These are phyloP conservation scores for Amphiprion ocellaris DNA, from an alignment of 2,113 vertebrate species.

Conservation along the genomic window DNA sequence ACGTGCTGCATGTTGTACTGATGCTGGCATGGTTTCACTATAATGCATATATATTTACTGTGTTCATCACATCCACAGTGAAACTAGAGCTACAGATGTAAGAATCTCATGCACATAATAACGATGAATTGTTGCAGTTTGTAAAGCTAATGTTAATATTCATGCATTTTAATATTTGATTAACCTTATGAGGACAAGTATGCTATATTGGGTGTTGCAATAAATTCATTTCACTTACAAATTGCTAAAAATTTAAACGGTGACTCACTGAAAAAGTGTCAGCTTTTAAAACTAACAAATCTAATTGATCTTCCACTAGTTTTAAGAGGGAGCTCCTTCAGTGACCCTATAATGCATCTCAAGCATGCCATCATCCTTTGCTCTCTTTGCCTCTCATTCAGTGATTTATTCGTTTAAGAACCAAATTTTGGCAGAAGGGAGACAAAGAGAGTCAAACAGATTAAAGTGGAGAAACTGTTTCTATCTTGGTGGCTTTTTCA, in stretches of 20 bases:
- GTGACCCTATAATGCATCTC: background rate
- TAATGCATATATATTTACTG: constrained; percentile 1
- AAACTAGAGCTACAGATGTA: background rate
- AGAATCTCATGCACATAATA: background rate
- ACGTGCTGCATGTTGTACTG: constrained; percentile 48
- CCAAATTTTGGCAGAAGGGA: background rate
- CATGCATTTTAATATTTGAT: constrained; percentile 10
- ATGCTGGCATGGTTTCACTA: constrained; percentile 18
- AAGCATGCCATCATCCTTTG: background rate
- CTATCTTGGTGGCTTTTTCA: background rate
- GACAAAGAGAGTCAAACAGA: constrained; percentile 16
- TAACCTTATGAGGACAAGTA: background rate
- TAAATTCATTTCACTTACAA: background rate
- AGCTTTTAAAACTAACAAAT: background rate
- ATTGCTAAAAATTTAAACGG: too few species aligned
- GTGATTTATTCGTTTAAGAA: background rate
- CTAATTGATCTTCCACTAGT: background rate
- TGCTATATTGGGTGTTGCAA: background rate
- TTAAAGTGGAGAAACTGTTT: background rate
- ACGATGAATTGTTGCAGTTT: background rate
- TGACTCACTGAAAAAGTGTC: too few species aligned
- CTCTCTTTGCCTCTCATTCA: constrained; percentile 11
- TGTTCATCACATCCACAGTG: constrained; percentile 8
- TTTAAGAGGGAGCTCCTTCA: background rate
- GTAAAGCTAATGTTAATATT: background rate